These are phyloP conservation scores for Leontopithecus rosalia DNA, from an alignment of 2,797 vertebrate genomes.

Conservation along the genomic window DNA sequence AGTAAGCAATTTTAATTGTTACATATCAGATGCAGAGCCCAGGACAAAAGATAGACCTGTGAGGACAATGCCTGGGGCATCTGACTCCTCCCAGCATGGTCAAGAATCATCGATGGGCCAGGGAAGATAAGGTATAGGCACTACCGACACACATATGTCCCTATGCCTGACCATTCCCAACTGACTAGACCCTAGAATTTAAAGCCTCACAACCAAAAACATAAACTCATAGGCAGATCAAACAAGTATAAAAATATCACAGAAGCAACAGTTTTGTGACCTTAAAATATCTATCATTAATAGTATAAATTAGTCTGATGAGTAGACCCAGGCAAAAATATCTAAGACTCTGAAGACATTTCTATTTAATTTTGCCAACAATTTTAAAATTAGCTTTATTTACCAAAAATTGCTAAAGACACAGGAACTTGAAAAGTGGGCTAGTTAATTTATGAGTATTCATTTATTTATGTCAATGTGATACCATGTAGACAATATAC, in stretches of 20 bases:
- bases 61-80: background rate
- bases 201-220: background rate
- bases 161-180: background rate
- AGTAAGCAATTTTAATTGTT: background rate
- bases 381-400: background rate
- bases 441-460: background rate
- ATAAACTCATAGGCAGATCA: background rate
- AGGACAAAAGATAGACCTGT: background rate
- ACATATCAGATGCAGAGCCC: background rate
- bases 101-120: background rate
- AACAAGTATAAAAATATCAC: background rate
- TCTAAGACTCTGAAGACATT: background rate
- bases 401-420: background rate
- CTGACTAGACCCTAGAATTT: background rate
- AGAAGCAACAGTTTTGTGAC: background rate
- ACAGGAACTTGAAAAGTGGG: background rate
- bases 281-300: background rate
- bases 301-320: background rate
- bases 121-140: background rate
- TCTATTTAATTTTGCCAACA: background rate
- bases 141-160: fast-evolving
- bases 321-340: background rate
- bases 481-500: background rate
- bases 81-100: background rate
- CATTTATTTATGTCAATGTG: background rate